Base-by-base conservation (phyloP, 2,797 vertebrate species). In the Hemibagrus guttatus region DNA sequence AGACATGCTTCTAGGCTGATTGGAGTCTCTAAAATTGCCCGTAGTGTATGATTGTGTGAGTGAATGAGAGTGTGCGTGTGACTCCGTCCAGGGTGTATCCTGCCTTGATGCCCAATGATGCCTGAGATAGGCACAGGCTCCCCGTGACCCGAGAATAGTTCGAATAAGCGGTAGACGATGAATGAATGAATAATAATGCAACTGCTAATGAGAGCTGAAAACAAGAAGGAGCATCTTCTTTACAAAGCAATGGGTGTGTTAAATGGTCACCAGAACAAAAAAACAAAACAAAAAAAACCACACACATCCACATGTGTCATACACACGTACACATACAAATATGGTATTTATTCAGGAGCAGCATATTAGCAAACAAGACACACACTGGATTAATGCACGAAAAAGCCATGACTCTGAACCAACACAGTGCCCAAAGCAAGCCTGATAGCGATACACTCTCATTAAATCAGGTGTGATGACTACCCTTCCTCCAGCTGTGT, bases 321-420 rank as follows among this genome's bases (percentile, higher is more conserved):
- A 78, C 14, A 12, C 16, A 80, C 11, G 31, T 39, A 31, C 19
- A 11, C 1, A 13, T 35, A 69, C 7, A 64, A 63, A 81, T 28
- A 46, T 6, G 12, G 14, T 80, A 61, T 42, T 58, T 63, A 63
- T 64, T 63, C 23, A 63, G 14, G 14, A 13, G 28, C 54, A 42
- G 14, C 12, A 46, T 63, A n/a, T 81, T 58, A 64, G 35, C 58
- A 66, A 85, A 79, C 79, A 56, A 52, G 58, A 49, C 35, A 28
- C 54, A 86, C n/a, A 84, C 35, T 49, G 39, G 42, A 85, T 89
- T 76, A 72, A n/a, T 39, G 35, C 54, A 61, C 66, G 66, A 61
- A 39, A 88, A 86, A 35, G 87, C 83, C 88, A 90, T 87, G 87
- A 81, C 91, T 87, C 88, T 71, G 89, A 88, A 87, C 23, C 16